Conservation (phyloP, 2,113 vertebrate genomes). For the Alethe diademata region DNA sequence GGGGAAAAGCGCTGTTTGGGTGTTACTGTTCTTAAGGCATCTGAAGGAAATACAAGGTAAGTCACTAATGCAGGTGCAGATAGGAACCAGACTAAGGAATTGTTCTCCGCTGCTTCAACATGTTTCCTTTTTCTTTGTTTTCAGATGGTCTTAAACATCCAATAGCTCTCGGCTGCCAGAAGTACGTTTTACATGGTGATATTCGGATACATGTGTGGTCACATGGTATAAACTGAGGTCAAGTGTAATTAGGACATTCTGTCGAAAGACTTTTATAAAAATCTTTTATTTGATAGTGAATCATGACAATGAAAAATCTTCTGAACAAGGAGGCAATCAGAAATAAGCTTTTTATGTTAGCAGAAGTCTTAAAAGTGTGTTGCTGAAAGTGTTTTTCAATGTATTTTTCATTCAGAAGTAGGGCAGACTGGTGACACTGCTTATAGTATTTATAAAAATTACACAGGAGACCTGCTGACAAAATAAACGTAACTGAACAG, state of each 20-base stretch:
- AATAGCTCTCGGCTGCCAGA: neutral
- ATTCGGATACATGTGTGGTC: neutral
- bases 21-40: neutral
- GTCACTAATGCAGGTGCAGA: neutral
- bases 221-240: neutral
- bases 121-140: neutral
- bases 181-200: neutral
- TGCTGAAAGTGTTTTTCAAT: neutral
- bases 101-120: fast-evolving
- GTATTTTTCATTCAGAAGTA: neutral
- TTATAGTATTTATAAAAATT: neutral
- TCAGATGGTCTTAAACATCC: neutral
- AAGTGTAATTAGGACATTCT: neutral
- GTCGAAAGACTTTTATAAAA: neutral
- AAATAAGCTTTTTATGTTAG: neutral
- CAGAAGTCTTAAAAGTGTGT: neutral
- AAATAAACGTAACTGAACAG: neutral
- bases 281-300: neutral
- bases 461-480: neutral
- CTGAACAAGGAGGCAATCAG: neutral
- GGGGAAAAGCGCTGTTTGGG: neutral
- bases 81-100: neutral
- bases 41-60: neutral
- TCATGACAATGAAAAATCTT: neutral
- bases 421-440: neutral